phyloP scores from a whole-genome alignment of 35 echinoderm and acorn worm species.

The Apostichopus californicus region DNA sequence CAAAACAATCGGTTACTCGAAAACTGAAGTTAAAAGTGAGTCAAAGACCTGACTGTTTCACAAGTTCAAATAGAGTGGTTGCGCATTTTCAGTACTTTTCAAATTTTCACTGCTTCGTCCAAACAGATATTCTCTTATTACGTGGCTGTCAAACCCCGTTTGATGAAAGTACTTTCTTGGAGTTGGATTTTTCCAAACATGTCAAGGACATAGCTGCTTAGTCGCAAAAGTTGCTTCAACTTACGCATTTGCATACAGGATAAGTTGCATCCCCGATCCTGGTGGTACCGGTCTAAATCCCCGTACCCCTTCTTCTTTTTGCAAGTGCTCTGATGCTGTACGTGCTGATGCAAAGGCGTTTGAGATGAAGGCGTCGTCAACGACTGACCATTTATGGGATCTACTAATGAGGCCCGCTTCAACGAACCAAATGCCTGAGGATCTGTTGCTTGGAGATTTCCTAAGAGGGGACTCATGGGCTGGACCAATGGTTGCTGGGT shows the following conservation, averaged over 20 bases:
- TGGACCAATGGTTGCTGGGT: slow-evolving; percentile 32
- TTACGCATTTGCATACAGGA: slow-evolving; percentile 46
- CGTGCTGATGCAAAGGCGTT: slow-evolving; percentile 41
- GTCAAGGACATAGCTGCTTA: no score
- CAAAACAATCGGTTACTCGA: no score
- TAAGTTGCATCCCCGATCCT: slow-evolving; percentile 8
- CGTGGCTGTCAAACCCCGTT: no score
- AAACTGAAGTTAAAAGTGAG: no score
- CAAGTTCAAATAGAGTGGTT: no score
- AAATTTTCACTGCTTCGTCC: no score
- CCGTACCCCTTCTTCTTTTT: slow-evolving; percentile 51
- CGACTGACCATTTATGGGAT: not conserved
- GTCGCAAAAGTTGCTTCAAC: not conserved
- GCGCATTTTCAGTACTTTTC: no score
- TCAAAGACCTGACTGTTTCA: no score
- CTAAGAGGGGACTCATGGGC: slow-evolving; percentile 25
- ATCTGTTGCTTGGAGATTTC: slow-evolving; percentile 27
- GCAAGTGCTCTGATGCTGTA: slow-evolving; percentile 52
- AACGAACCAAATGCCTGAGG: slow-evolving; percentile 26
- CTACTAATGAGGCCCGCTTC: slow-evolving; percentile 7
- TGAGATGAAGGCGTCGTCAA: slow-evolving; percentile 29
- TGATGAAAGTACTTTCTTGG: no score
- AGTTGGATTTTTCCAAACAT: no score
- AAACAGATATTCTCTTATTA: no score
- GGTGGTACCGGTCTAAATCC: slow-evolving; percentile 27